phyloP scores from a whole-genome alignment of 92 coral and sea anemone genomes.

The Parazoanthus swiftii region DNA sequence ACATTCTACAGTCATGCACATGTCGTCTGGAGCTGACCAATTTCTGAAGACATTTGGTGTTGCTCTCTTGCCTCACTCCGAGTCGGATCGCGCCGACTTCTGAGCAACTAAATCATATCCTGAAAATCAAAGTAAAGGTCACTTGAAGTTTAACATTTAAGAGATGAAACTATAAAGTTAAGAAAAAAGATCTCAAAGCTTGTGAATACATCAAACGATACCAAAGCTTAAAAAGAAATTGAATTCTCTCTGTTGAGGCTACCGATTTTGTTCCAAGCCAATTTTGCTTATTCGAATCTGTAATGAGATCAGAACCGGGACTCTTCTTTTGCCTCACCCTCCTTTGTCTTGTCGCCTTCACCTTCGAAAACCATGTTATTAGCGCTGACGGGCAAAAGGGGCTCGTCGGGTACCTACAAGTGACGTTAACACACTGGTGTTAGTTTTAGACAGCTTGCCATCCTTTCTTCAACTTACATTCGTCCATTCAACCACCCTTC shows the following conservation, averaged over 20 bases:
- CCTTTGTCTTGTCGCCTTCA: conserved; percentile 1
- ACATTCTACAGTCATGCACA: neutral
- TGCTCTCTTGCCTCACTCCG: conserved; percentile 17
- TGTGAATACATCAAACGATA: too few species aligned
- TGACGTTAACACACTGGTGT: neutral
- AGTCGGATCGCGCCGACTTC: conserved; percentile 7
- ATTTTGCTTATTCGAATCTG: neutral
- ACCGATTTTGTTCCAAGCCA: neutral
- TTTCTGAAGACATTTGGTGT: neutral
- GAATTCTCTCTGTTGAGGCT: neutral
- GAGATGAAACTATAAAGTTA: too few species aligned
- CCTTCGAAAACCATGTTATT: neutral
- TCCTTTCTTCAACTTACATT: neutral
- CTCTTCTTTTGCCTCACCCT: conserved; percentile 7
- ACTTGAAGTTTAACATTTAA: neutral
- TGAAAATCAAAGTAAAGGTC: conserved; percentile 3
- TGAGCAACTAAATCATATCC: conserved; percentile 19
- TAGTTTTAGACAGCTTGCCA: neutral
- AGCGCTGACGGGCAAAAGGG: neutral
- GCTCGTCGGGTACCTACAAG: conserved; percentile 17
- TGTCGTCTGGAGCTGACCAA: neutral
- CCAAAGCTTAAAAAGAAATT: too few species aligned
- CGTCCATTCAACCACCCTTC: neutral
- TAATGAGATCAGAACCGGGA: neutral
- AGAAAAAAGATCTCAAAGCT: neutral